Evolutionary conservation across 2,888 invertebrate genomes (phyloP).

Genomic region (Epistrophe grossulariae): DNA sequence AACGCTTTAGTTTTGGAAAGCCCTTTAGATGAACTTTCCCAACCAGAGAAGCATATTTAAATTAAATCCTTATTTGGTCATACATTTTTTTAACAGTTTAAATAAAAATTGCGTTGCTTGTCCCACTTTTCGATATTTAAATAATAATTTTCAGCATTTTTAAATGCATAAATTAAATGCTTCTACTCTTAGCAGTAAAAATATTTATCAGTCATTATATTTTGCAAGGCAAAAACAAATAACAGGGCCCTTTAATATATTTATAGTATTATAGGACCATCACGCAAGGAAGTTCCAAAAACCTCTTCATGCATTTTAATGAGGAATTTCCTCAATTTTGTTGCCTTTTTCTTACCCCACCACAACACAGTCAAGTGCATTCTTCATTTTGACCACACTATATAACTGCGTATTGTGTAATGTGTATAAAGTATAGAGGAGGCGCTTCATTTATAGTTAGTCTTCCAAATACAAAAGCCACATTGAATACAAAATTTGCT

Average conservation of each 20-base stretch:
- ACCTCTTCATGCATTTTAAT: conserved; percentile 61
- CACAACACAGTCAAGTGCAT: conserved; percentile 33
- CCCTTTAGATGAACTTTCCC: too few species aligned
- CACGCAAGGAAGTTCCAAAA: conserved; percentile 41
- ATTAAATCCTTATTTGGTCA: too few species aligned
- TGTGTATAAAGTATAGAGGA: neutral
- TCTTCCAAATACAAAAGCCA: neutral
- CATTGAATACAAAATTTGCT: conserved; percentile 27
- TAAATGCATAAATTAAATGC: neutral
- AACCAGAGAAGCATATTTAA: too few species aligned
- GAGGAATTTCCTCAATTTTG: conserved; percentile 42
- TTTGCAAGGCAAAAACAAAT: neutral
- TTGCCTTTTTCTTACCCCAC: conserved; percentile 20
- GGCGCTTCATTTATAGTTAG: neutral
- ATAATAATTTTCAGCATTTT: neutral
- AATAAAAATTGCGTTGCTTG: neutral
- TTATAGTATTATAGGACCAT: neutral
- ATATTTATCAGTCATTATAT: neutral
- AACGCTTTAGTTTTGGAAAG: too few species aligned
- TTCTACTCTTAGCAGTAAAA: neutral
- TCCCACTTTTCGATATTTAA: neutral
- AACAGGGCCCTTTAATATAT: neutral
- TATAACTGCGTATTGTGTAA: conserved; percentile 15
- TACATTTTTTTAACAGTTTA: neutral
- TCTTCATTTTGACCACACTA: conserved; percentile 7